Conservation (phyloP, 2,113 vertebrate genomes). For the Cairina moschata region DNA sequence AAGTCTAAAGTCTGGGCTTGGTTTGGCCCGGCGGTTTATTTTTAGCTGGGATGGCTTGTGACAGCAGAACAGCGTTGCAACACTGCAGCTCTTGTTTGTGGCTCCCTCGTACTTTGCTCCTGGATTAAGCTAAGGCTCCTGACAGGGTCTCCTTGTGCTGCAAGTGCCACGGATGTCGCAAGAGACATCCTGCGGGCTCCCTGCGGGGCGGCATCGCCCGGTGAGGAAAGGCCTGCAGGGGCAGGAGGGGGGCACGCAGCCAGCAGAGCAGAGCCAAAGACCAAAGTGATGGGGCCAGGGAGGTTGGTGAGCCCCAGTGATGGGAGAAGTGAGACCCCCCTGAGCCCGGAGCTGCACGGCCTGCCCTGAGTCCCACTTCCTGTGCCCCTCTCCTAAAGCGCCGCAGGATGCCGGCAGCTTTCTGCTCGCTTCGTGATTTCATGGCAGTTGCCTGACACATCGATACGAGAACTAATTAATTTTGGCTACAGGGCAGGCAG, state of each 20-base stretch:
- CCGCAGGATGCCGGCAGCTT: background rate
- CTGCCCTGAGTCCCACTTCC: background rate
- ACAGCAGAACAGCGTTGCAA: slow-evolving; percentile 20
- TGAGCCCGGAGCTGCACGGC: background rate
- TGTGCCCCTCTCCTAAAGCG: slow-evolving; percentile 22
- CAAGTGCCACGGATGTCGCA: background rate
- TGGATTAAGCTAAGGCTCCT: background rate
- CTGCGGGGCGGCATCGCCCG: background rate
- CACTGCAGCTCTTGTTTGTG: background rate
- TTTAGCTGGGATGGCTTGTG: slow-evolving; percentile 20
- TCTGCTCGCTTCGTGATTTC: slow-evolving; percentile 43
- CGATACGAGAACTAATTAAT: slow-evolving; percentile 54
- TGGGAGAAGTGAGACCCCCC: background rate
- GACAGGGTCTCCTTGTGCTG: slow-evolving; percentile 8
- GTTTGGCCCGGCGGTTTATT: background rate
- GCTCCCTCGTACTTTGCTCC: background rate
- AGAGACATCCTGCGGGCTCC: background rate
- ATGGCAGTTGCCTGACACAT: background rate
- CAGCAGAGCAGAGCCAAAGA: too few relatives aligned
- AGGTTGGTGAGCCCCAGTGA: background rate
- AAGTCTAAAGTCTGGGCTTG: background rate
- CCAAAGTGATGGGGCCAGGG: background rate
- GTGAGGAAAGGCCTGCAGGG: background rate
- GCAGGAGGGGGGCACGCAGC: too few relatives aligned
- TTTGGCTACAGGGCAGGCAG: slow-evolving; percentile 24